Evolutionary conservation across 1,140 invertebrate genomes (phyloP).

Genomic region (Drosophila ohnishii): DNA sequence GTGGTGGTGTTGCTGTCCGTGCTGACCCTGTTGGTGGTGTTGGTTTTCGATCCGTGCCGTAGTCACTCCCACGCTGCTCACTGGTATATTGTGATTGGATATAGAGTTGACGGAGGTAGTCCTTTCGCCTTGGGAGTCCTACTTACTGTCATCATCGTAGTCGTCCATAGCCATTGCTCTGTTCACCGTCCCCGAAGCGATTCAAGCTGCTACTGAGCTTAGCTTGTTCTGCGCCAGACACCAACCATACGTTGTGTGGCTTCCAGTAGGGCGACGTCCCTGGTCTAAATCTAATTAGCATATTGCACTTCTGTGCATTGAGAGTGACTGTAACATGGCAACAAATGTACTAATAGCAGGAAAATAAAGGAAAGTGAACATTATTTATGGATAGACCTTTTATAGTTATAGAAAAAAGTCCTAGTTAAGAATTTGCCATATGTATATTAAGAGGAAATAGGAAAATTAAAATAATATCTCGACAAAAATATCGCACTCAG

Average conservation of each 20-base stretch:
- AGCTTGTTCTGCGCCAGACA: slow-evolving; percentile 19
- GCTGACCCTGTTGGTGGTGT: slow-evolving; percentile 44
- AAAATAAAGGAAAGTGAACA: not conserved
- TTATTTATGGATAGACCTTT: not conserved
- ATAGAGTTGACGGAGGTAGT: not conserved
- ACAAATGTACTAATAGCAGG: not conserved
- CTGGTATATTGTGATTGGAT: slow-evolving; percentile 18
- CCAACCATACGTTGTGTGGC: slow-evolving; percentile 55
- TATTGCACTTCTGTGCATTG: slow-evolving; percentile 50
- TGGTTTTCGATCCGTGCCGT: slow-evolving; percentile 65
- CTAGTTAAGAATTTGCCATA: not conserved
- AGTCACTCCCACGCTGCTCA: slow-evolving; percentile 72
- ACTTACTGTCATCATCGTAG: slow-evolving; percentile 74
- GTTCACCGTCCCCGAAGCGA: slow-evolving; percentile 26
- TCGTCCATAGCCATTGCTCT: slow-evolving; percentile 72
- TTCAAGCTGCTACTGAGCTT: slow-evolving; percentile 59
- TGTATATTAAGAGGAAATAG: too few species aligned
- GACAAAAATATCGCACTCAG: too few species aligned
- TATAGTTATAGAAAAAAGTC: not conserved
- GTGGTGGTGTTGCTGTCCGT: slow-evolving; percentile 29
- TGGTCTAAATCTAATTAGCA: slow-evolving; percentile 76
- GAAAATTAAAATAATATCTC: too few species aligned
- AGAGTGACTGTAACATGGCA: not conserved
- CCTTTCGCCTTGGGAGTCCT: not conserved
- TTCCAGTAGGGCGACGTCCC: slow-evolving; percentile 53